A percentile compares a stretch with the other conserved stretches of the same genome.
phyloP scores from a whole-genome alignment of 2,113 vertebrate species.

The Cranoglanis bouderius region DNA sequence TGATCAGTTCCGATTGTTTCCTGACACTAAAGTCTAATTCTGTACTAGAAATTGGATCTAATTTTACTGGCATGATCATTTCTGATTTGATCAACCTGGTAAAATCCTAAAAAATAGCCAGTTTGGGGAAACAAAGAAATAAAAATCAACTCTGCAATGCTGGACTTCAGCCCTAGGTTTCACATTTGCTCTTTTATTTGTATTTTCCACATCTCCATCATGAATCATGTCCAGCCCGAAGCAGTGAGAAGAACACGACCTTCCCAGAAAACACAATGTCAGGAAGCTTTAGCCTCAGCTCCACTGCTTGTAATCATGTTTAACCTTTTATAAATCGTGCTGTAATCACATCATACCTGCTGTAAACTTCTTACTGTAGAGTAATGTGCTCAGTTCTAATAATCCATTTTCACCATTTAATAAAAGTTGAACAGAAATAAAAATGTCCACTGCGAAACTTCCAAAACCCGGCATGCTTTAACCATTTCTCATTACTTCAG shows the following conservation, averaged over 20 bases:
- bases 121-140: not conserved
- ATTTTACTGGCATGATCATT: not conserved
- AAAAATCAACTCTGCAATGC: not conserved
- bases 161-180: not conserved
- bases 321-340: slow-evolving; percentile 38
- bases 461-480: not conserved
- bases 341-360: slow-evolving; percentile 30
- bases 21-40: not conserved
- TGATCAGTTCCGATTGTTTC: not conserved
- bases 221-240: slow-evolving; percentile 34
- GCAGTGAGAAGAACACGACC: slow-evolving; percentile 13
- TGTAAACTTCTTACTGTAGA: not conserved
- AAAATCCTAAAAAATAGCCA: not conserved
- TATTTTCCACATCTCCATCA: slow-evolving; percentile 21
- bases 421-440: not conserved
- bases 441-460: not conserved
- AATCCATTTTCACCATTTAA: not conserved
- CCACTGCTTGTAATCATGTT: slow-evolving; percentile 27
- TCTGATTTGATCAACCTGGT: not conserved
- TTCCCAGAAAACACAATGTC: slow-evolving; percentile 33
- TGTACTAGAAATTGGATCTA: not conserved
- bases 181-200: slow-evolving; percentile 40
- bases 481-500: not conserved
- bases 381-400: not conserved
- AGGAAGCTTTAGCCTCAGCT: slow-evolving; percentile 35